These are phyloP conservation scores for Anser brachyrhynchus DNA, from an alignment of 2,113 vertebrate species.

Conservation along the genomic window DNA sequence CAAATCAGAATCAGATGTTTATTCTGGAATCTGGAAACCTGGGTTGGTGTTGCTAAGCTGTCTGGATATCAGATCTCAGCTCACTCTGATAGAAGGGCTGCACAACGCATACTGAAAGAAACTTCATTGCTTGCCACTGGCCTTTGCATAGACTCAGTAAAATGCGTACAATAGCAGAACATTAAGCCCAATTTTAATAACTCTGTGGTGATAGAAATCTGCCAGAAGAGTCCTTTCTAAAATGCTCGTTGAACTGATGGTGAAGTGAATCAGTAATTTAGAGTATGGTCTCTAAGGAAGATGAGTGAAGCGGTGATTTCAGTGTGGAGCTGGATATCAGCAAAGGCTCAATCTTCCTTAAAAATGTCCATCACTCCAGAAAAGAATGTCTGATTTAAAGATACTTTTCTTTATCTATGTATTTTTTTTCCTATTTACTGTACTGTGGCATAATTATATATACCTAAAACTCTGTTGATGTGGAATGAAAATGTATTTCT, in stretches of 20 bases:
- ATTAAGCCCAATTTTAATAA: not conserved
- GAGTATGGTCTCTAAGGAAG: not conserved
- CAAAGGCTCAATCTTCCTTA: not conserved
- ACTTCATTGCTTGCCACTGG: not conserved
- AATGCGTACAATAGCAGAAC: not conserved
- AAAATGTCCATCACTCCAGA: not conserved
- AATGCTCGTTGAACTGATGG: not conserved
- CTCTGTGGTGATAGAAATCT: not conserved
- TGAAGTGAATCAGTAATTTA: not conserved
- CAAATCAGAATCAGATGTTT: not conserved
- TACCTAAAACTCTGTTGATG: not conserved
- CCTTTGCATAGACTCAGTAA: not conserved
- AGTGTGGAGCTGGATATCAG: not conserved
- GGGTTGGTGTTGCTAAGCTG: not conserved
- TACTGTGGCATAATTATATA: not conserved
- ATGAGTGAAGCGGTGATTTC: not conserved
- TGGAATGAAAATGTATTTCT: not conserved
- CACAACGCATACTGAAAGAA: not conserved
- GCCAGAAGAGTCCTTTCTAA: not conserved
- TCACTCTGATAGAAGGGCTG: not conserved
- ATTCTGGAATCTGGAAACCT: too few species aligned
- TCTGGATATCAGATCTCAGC: not conserved
- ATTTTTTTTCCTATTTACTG: not conserved
- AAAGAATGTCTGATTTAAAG: not conserved
- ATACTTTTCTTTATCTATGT: not conserved